Base-by-base conservation (phyloP, 2,113 vertebrate genomes). In the Xerus inauris region DNA sequence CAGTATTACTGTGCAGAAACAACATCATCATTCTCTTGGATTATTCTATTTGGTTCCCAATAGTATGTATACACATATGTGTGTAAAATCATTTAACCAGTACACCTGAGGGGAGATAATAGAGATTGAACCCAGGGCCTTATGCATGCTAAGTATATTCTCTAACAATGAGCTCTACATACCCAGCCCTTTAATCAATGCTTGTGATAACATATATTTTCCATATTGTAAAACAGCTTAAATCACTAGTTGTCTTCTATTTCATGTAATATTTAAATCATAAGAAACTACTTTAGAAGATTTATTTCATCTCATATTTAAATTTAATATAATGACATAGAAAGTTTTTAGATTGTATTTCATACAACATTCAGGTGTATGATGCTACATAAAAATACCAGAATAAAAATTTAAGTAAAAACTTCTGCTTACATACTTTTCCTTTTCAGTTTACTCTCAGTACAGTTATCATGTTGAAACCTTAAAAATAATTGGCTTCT, bases 351-450 rank as follows among this genome's bases (percentile, higher is more conserved):
- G 19, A 32, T 9, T 79, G 0, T 24, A 16, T 85, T 62, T 80
- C 6, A 76, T 47, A 45, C 1, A 88, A n/a, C 71, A 80, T 51
- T 59, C 24, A 35, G 69, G 11, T 76, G 3, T 65, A 83, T 76
- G 94, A 20, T 54, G 14, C 19, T 24, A 38, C 5, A 72, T 79
- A 73, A 79, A 71, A 69, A 38, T 35, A 72, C 10, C 82, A 77
- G 35, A 92, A 89, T 86, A 91, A 65, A 22, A 77, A 65, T 89
- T 62, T 80, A 89, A 81, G 16, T 59, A 54, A 35, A 59, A 84
- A 16, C 24, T 40, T 93, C 45, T 91, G 42, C 32, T 90, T 72
- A 49, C 19, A 76, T 11, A 45, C 4, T 88, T 85, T 92, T 47
- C 4, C 38, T 77, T 28, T 51, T 28, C 0, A 40, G 62, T 69